Conservation (phyloP, 2,797 vertebrate genomes). For the Coreius guichenoti region DNA sequence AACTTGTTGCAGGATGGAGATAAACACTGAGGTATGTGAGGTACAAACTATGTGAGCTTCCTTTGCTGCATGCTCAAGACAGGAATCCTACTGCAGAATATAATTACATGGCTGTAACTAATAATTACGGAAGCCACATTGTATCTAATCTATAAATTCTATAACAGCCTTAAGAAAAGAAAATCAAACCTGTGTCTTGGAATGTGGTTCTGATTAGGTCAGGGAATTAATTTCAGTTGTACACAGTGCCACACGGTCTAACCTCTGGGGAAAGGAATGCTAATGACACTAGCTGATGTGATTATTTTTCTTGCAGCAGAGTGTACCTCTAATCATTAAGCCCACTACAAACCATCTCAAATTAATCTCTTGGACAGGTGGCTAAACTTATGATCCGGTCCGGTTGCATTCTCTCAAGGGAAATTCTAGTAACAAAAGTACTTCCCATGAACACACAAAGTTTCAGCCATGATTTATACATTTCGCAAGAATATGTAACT, state of each 20-base stretch:
- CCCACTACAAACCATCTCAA: slow-evolving; percentile 59
- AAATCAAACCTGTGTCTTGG: slow-evolving; percentile 52
- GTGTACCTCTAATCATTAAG: slow-evolving; percentile 61
- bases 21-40: slow-evolving; percentile 18
- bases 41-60: slow-evolving; percentile 16
- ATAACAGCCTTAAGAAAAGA: slow-evolving; percentile 54
- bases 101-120: slow-evolving; percentile 55
- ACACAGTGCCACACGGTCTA: slow-evolving; percentile 53
- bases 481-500: slow-evolving; percentile 6
- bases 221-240: slow-evolving; percentile 61
- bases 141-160: slow-evolving; percentile 55
- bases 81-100: slow-evolving; percentile 29
- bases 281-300: slow-evolving; percentile 64
- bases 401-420: slow-evolving; percentile 35
- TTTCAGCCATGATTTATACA: slow-evolving; percentile 18
- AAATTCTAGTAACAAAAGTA: slow-evolving; percentile 53
- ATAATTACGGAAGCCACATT: slow-evolving; percentile 54
- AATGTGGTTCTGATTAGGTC: slow-evolving; percentile 61
- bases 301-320: slow-evolving; percentile 60
- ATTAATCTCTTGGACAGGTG: slow-evolving; percentile 64
- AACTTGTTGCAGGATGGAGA: slow-evolving; percentile 1
- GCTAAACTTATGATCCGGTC: slow-evolving; percentile 58
- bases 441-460: slow-evolving; percentile 30
- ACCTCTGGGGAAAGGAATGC: slow-evolving; percentile 56
- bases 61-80: slow-evolving; percentile 8